A percentile compares a stretch with the other conserved stretches of the same genome.
Evolutionary conservation across 2,113 vertebrate genomes (phyloP).

Genomic region (Amphiprion ocellaris): DNA sequence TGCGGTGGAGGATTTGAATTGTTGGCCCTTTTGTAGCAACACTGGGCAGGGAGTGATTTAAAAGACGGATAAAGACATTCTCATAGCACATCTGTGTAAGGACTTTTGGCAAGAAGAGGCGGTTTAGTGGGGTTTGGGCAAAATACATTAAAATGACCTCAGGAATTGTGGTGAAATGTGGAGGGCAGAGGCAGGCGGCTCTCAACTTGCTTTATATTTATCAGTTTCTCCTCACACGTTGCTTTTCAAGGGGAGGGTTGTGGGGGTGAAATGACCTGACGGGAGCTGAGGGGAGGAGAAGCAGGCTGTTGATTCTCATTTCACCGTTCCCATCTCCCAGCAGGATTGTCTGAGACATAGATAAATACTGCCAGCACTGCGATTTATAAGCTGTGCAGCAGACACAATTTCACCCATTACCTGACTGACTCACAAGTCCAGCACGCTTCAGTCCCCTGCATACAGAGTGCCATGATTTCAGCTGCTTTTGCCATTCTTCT

Average conservation of each 20-base stretch:
- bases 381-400: constrained; percentile 78
- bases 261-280: constrained; percentile 71
- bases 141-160: constrained; percentile 71
- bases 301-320: constrained; percentile 81
- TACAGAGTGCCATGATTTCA: constrained; percentile 61
- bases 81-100: constrained; percentile 18
- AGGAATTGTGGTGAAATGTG: constrained; percentile 38
- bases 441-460: constrained; percentile 61
- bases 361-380: constrained; percentile 81
- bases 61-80: constrained; percentile 36
- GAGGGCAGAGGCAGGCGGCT: constrained; percentile 53
- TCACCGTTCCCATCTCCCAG: constrained; percentile 73
- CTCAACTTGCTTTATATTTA: constrained; percentile 74
- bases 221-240: constrained; percentile 73
- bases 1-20: constrained; percentile 22
- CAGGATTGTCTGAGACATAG: constrained; percentile 78
- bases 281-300: constrained; percentile 62
- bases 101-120: constrained; percentile 22
- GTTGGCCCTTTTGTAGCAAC: constrained; percentile 25
- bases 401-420: constrained; percentile 80
- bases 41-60: constrained; percentile 11
- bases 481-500: constrained; percentile 28
- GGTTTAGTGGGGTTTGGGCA: constrained; percentile 26
- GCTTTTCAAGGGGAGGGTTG: constrained; percentile 50
- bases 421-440: constrained; percentile 69